Conservation (phyloP, 2,113 vertebrate species). For the Astatotilapia flaviijosephi region DNA sequence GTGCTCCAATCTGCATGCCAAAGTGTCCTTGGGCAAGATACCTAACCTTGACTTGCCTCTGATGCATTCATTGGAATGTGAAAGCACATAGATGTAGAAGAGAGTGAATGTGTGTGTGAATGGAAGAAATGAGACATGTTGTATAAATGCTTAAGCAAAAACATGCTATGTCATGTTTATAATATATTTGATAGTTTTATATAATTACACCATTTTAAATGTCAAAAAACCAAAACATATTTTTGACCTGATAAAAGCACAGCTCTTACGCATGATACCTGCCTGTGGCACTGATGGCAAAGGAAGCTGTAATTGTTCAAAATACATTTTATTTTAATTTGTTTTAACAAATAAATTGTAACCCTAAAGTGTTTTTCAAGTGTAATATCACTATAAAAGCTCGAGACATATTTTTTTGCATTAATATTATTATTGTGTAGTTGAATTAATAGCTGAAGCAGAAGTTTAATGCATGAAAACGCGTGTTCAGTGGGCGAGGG, state of each 20-base stretch:
- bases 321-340: not conserved
- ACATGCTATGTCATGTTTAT: not conserved
- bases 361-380: not conserved
- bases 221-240: not conserved
- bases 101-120: not conserved
- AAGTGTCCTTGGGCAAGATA: not conserved
- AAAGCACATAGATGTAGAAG: not conserved
- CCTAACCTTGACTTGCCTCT: not conserved
- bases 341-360: not conserved
- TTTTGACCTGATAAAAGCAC: not conserved
- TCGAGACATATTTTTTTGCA: not conserved
- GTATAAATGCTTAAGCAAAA: not conserved
- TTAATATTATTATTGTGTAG: not conserved
- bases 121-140: not conserved
- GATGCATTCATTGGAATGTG: not conserved
- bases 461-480: not conserved
- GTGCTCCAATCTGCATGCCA: not conserved
- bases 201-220: not conserved
- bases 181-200: not conserved
- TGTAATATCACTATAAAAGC: not conserved
- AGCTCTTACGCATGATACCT: not conserved
- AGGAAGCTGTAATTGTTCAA: not conserved
- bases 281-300: not conserved
- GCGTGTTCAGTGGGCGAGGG: not conserved
- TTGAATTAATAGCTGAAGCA: not conserved